Base-by-base conservation (phyloP, 2,888 invertebrate genomes). In the Adelognathus sp. region DNA sequence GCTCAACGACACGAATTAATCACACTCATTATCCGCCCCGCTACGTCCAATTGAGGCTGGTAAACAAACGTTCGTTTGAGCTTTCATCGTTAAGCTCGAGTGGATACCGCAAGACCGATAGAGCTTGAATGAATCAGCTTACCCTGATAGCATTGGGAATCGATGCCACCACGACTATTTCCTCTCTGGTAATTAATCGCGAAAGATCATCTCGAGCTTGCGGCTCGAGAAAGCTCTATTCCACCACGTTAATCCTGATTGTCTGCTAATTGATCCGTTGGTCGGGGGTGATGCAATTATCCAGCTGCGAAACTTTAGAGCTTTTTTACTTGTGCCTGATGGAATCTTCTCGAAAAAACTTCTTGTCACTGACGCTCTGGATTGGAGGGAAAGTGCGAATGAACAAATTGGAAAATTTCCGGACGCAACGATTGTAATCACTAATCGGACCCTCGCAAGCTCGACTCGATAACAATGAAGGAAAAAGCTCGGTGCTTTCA, bases 121-220 rank as follows among this genome's bases (percentile, higher is more conserved):
- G 24, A 14, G 52, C 21, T 63, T 44, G 11, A 63, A 16, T 14
- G 14, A 36, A 44, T 31, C 44, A 56, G 21, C 29, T 46, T 46
- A 29, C 54, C 11, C 9, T 29, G 9, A 27, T 27, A 5, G 46
- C 29, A 3, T 16, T 18, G 41, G 31, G 50, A 58, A 14, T 39
- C 50, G 39, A 46, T 29, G 14, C 18, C 18, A 14, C 2, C 16
- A 16, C 61, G 41, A 21, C 3, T 46, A 58, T 76, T 64, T 18
- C 39, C 36, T 54, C 16, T 9, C 58, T 63, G 70, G 64, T 64
- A 76, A 76, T 76, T 70, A 76, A 64, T 76, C 50, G 36, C 36
- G 56, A 33, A 14, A 50, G 58, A 60, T 76, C 64, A 69, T 54
- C 69, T 27, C 16, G 56, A 54, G 44, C 60, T 69, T 29, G 36